Conservation (phyloP, 2,797 vertebrate species). For the Borostomias antarcticus region DNA sequence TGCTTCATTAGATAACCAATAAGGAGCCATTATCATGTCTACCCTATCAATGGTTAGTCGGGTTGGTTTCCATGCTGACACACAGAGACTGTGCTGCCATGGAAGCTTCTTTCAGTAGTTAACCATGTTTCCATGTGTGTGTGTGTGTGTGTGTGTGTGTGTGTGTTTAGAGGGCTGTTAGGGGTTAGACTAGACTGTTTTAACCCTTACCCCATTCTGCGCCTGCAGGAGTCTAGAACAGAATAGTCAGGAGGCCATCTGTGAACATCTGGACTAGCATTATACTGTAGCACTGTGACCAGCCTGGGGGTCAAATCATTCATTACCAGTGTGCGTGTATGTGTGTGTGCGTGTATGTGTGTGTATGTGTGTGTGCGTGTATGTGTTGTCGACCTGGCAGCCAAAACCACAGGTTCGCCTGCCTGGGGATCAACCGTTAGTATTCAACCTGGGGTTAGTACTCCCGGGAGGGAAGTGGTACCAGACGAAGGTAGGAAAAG, state of each 20-base stretch:
- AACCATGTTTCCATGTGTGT: too few species aligned
- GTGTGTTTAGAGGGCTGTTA: constrained; percentile 48
- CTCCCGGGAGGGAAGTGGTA: too few species aligned
- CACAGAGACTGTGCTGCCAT: neutral
- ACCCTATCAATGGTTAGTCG: constrained; percentile 20
- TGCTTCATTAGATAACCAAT: constrained; percentile 33
- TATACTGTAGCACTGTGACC: neutral
- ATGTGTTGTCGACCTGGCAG: too few species aligned
- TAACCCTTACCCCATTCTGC: constrained; percentile 55
- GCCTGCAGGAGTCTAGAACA: constrained; percentile 53
- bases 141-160: constrained; percentile 22
- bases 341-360: neutral
- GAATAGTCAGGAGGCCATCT: constrained; percentile 41
- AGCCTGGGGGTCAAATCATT: neutral
- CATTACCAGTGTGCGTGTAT: neutral
- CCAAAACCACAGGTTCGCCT: too few species aligned
- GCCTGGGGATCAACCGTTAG: too few species aligned
- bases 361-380: neutral
- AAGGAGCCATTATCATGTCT: constrained; percentile 26
- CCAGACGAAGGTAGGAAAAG: too few species aligned
- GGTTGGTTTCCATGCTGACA: constrained; percentile 28
- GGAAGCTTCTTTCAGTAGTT: neutral
- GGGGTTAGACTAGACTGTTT: constrained; percentile 40
- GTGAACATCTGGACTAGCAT: constrained; percentile 35
- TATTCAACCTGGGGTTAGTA: too few species aligned